Evolutionary conservation across 1,140 invertebrate genomes (phyloP).

Genomic region (Trinorchestia longiramus): DNA sequence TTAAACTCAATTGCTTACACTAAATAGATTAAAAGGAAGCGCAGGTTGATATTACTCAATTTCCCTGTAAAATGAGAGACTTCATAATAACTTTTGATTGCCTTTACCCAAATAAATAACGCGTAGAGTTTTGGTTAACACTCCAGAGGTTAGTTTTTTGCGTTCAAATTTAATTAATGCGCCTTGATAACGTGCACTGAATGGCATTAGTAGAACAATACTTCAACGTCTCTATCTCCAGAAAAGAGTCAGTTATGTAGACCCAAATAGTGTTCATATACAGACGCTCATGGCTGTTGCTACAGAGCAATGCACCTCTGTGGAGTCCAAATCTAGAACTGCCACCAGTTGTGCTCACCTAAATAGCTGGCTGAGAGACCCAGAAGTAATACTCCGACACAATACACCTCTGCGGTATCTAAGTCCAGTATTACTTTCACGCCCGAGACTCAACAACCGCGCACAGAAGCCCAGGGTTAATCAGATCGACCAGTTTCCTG

Average conservation of each 20-base stretch:
- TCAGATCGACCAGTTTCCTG: background rate
- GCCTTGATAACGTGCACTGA: background rate
- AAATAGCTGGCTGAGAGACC: background rate
- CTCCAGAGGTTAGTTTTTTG: background rate
- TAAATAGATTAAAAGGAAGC: background rate
- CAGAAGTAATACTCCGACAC: background rate
- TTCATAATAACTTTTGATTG: background rate
- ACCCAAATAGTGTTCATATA: background rate
- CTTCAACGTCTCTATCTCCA: background rate
- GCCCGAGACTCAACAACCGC: background rate
- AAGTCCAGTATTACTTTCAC: background rate
- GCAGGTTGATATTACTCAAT: background rate
- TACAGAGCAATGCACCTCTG: background rate
- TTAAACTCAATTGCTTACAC: background rate
- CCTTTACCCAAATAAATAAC: background rate
- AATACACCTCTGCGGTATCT: background rate
- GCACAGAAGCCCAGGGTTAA: conserved; percentile 9
- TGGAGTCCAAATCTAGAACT: background rate
- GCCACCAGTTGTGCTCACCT: background rate
- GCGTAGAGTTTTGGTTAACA: too few relatives aligned
- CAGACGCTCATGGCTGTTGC: background rate
- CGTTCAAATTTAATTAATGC: background rate
- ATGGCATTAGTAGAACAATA: background rate
- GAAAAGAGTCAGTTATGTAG: background rate
- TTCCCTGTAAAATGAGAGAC: background rate